Percentiles rank a stretch among this genome's conserved stretches.
These are phyloP conservation scores for Oxygymnocypris stewartii DNA, from an alignment of 2,113 vertebrate genomes.

Conservation along the genomic window DNA sequence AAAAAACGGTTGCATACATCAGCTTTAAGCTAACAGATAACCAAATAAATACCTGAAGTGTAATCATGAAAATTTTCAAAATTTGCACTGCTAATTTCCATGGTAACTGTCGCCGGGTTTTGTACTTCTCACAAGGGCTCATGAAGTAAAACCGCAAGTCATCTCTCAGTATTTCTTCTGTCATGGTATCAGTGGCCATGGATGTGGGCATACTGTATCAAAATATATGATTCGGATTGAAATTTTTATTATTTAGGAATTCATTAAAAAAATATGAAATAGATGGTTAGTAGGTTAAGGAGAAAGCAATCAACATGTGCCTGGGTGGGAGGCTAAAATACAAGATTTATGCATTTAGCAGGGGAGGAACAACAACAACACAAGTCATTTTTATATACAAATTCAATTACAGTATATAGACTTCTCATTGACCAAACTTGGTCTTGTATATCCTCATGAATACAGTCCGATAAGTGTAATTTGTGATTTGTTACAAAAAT, in stretches of 20 bases:
- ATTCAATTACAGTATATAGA: neutral
- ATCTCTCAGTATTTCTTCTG: conserved; percentile 80
- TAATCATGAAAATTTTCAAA: conserved; percentile 96
- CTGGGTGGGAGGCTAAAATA: too few species aligned
- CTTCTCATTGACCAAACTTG: neutral
- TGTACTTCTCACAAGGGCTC: conserved; percentile 97
- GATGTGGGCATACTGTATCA: conserved; percentile 68
- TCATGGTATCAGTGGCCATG: conserved; percentile 73
- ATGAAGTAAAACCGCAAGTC: conserved; percentile 97
- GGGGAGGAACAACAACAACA: too few species aligned
- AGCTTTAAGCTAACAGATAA: neutral
- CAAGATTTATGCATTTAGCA: too few species aligned
- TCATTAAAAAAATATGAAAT: neutral
- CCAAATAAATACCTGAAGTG: conserved; percentile 81
- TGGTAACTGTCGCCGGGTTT: conserved; percentile 83
- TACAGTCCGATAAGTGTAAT: neutral
- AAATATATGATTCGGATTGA: conserved; percentile 1
- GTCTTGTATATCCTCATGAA: neutral
- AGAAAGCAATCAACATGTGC: neutral
- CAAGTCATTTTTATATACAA: too few species aligned
- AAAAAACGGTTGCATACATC: too few species aligned
- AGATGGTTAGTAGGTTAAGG: neutral
- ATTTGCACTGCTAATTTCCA: conserved; percentile 96
- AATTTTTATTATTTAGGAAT: neutral
- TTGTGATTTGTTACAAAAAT: neutral